A percentile compares a stretch with the other conserved stretches of the same genome.
phyloP scores from a whole-genome alignment of 2,888 invertebrate genomes.

The Cantharis rufa region DNA sequence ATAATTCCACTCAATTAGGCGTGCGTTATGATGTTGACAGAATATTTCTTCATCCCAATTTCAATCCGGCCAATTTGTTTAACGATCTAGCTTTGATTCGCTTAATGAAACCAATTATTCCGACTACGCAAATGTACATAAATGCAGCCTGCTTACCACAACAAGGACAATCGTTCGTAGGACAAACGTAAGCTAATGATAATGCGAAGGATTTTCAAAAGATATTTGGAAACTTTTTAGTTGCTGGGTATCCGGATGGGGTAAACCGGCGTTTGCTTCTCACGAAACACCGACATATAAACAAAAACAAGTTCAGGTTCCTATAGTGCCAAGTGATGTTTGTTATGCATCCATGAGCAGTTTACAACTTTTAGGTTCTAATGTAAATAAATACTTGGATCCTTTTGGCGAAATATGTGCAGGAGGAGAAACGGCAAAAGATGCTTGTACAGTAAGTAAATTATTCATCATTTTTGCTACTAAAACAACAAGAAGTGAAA shows the following conservation, averaged over 20 bases:
- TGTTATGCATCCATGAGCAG: slow-evolving; percentile 45
- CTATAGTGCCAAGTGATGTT: slow-evolving; percentile 64
- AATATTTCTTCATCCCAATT: slow-evolving; percentile 63
- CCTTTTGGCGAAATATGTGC: slow-evolving; percentile 48
- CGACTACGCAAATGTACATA: slow-evolving; percentile 61
- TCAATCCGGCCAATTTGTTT: slow-evolving; percentile 71
- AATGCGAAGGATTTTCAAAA: not conserved
- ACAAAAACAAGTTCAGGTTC: slow-evolving; percentile 76
- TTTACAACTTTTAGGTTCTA: slow-evolving; percentile 40
- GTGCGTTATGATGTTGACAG: slow-evolving; percentile 35
- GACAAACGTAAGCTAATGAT: slow-evolving; percentile 36
- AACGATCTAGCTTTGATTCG: slow-evolving; percentile 83
- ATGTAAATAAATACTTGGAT: slow-evolving; percentile 48
- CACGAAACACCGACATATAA: slow-evolving; percentile 58
- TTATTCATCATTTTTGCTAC: not conserved
- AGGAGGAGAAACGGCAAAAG: slow-evolving; percentile 45
- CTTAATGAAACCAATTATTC: slow-evolving; percentile 63
- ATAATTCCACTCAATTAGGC: slow-evolving; percentile 25
- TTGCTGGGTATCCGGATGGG: slow-evolving; percentile 83
- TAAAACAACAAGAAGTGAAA: not conserved
- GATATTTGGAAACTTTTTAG: slow-evolving; percentile 39
- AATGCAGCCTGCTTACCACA: slow-evolving; percentile 67
- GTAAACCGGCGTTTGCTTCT: slow-evolving; percentile 72
- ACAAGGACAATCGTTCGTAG: slow-evolving; percentile 42
- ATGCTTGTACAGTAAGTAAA: slow-evolving; percentile 48